Conservation (phyloP, 2,888 invertebrate species). For the Sthenelais limicola region DNA sequence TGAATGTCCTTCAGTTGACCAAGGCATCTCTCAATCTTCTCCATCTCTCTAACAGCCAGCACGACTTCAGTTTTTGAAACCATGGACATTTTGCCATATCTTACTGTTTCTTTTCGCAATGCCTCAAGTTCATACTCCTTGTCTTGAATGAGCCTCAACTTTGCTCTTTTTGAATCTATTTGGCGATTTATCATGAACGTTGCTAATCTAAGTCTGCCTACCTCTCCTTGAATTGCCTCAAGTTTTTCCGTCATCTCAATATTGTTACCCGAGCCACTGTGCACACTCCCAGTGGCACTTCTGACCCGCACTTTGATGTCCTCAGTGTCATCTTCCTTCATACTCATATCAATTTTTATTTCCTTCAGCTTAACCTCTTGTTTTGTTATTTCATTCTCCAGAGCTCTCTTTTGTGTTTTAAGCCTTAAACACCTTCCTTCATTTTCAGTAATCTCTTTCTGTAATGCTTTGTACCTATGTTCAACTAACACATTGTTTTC, state of each 20-base stretch:
- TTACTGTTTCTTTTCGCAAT: background rate
- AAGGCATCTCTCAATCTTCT: constrained; percentile 21
- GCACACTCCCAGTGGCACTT: background rate
- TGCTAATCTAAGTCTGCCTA: background rate
- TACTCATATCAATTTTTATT: constrained; percentile 8
- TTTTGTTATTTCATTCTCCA: constrained; percentile 16
- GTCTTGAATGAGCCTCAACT: constrained; percentile 1
- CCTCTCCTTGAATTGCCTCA: background rate
- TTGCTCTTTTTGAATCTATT: background rate
- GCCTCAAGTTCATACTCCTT: background rate
- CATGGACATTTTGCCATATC: constrained; percentile 16
- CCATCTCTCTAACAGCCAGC: constrained; percentile 13
- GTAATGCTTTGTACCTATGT: constrained; percentile 10
- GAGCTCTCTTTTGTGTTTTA: background rate
- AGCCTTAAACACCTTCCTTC: constrained; percentile 3
- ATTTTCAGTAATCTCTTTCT: constrained; percentile 5
- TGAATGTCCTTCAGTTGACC: constrained; percentile 17
- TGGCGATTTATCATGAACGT: constrained; percentile 19
- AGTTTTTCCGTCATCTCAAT: background rate
- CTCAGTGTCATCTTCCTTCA: constrained; percentile 4
- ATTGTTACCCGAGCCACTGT: background rate
- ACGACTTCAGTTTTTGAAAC: constrained; percentile 25
- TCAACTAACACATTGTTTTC: constrained; percentile 3
- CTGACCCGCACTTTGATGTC: background rate
- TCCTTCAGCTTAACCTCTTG: background rate